Conservation (phyloP, 2,797 vertebrate species). For the Amazonetta brasiliensis region DNA sequence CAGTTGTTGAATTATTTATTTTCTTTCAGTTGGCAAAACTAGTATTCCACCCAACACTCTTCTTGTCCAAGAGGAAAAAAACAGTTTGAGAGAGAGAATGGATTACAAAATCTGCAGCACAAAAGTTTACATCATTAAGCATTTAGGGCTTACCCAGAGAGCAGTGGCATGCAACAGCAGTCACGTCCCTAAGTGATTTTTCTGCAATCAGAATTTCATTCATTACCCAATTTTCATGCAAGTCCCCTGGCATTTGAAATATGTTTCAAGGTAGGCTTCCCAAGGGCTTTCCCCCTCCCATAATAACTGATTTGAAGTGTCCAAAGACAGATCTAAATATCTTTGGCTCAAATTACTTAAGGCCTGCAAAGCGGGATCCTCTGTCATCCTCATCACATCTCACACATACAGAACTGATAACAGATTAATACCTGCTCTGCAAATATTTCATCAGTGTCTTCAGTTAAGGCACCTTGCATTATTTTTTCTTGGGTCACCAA, state of each 20-base stretch:
- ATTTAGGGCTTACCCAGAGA: conserved; percentile 66
- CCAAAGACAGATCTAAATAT: conserved; percentile 86
- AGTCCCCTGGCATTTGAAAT: conserved; percentile 83
- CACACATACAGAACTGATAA: conserved; percentile 82
- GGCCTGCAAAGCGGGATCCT: conserved; percentile 76
- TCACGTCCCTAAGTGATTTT: conserved; percentile 76
- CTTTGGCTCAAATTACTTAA: conserved; percentile 83
- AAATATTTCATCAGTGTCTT: conserved; percentile 84
- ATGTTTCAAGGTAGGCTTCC: conserved; percentile 81
- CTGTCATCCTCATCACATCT: conserved; percentile 86
- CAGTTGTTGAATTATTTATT: conserved; percentile 62
- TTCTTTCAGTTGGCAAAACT: neutral
- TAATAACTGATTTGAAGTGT: conserved; percentile 80
- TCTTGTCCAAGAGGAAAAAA: conserved; percentile 9
- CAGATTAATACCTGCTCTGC: conserved; percentile 84
- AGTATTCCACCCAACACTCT: neutral
- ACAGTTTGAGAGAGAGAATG: conserved; percentile 29
- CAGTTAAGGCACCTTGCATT: conserved; percentile 75
- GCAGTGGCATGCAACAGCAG: conserved; percentile 50
- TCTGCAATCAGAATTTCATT: conserved; percentile 86
- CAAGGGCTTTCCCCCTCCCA: conserved; percentile 74
- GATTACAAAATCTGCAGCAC: conserved; percentile 17
- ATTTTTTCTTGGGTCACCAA: conserved; percentile 70
- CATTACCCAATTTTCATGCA: conserved; percentile 84
- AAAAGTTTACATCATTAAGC: conserved; percentile 46